These are phyloP conservation scores for Scaptomyza tumidula DNA, from an alignment of 2,888 invertebrate genomes.

Conservation along the genomic window DNA sequence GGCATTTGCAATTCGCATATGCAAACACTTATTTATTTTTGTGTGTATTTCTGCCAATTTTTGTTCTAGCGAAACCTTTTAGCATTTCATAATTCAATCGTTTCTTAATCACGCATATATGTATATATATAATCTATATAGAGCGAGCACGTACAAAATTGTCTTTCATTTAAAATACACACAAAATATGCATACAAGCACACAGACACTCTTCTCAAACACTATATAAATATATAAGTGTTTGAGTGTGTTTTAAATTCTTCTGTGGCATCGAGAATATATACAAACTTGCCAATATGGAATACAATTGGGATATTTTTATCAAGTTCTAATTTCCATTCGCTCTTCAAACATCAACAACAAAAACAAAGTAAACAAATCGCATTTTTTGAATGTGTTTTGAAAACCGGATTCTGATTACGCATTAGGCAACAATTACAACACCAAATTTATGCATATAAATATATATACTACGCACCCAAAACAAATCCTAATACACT, in stretches of 20 bases:
- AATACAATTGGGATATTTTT: conserved; percentile 56
- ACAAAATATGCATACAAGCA: conserved; percentile 20
- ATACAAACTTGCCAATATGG: conserved; percentile 37
- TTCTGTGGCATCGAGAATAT: conserved; percentile 23
- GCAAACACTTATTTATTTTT: too few relatives aligned
- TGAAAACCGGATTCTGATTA: conserved; percentile 52
- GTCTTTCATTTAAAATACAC: conserved; percentile 42
- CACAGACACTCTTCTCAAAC: conserved; percentile 1
- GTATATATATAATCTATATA: conserved; percentile 34
- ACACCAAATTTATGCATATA: neutral
- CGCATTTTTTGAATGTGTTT: conserved; percentile 26
- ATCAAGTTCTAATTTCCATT: conserved; percentile 56
- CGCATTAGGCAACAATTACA: conserved; percentile 27
- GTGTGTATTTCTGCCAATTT: too few relatives aligned
- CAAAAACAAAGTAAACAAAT: conserved; percentile 36
- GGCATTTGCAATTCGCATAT: neutral
- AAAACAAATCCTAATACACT: conserved; percentile 34
- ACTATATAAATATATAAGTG: neutral
- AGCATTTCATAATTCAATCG: conserved; percentile 13
- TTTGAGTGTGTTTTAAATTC: conserved; percentile 14
- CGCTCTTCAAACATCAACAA: conserved; percentile 7
- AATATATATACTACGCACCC: conserved; percentile 61
- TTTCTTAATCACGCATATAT: conserved; percentile 23
- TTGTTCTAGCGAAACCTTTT: too few relatives aligned
- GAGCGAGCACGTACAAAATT: conserved; percentile 27